phyloP scores from a whole-genome alignment of 2,888 invertebrate genomes.

The Amiota mariae region DNA sequence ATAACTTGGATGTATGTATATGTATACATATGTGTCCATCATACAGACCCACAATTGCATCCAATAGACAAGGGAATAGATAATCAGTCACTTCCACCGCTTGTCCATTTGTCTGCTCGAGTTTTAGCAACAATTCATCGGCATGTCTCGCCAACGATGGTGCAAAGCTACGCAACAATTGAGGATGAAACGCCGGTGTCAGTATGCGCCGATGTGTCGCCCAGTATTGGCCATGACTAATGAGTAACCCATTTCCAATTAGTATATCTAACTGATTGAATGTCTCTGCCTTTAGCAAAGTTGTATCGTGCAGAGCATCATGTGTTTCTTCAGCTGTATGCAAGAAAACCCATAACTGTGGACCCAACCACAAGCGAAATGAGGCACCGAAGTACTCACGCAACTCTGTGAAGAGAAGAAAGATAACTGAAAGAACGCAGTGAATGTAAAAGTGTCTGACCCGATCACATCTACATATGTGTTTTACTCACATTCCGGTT shows the following conservation, averaged over 20 bases:
- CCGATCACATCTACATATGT: neutral
- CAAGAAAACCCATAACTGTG: conserved; percentile 70
- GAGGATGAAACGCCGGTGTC: conserved; percentile 86
- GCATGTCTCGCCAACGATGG: conserved; percentile 79
- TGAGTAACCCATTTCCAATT: conserved; percentile 69
- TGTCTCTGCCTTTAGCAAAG: conserved; percentile 61
- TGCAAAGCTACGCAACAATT: conserved; percentile 81
- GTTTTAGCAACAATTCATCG: conserved; percentile 75
- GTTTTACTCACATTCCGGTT: conserved; percentile 66
- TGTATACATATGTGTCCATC: too few species aligned
- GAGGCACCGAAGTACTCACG: conserved; percentile 60
- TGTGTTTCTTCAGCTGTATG: conserved; percentile 67
- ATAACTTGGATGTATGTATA: neutral
- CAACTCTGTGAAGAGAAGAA: conserved; percentile 58
- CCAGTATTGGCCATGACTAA: conserved; percentile 77
- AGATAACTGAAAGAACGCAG: conserved; percentile 54
- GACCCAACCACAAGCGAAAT: conserved; percentile 70
- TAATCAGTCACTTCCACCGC: conserved; percentile 75
- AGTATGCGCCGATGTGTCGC: conserved; percentile 79
- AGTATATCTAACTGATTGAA: conserved; percentile 65
- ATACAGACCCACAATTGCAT: conserved; percentile 77
- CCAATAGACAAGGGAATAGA: conserved; percentile 78
- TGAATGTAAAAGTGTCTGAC: neutral
- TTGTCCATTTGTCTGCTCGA: conserved; percentile 37
- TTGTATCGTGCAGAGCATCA: conserved; percentile 64